Conservation (phyloP, 2,888 invertebrate species). For the Pandemis cinnamomeana region DNA sequence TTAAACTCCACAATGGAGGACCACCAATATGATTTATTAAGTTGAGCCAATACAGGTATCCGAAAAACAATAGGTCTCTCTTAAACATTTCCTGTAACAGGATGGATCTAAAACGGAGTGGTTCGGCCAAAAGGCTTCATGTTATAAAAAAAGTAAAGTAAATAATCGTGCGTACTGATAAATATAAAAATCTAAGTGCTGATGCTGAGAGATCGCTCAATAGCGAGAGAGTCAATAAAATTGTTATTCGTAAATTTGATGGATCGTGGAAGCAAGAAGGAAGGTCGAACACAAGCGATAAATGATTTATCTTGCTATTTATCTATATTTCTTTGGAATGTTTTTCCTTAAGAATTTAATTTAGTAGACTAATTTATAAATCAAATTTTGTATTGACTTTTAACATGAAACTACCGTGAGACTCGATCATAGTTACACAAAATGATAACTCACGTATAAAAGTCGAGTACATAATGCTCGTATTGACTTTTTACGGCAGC, state of each 20-base stretch:
- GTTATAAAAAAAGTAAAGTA: background rate
- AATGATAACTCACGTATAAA: too few species aligned
- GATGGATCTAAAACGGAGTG: too few species aligned
- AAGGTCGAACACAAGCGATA: background rate
- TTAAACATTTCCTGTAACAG: too few species aligned
- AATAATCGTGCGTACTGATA: background rate
- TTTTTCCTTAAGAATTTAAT: background rate
- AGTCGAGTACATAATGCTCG: too few species aligned
- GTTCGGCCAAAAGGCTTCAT: too few species aligned
- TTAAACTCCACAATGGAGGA: too few species aligned
- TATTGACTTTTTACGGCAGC: too few species aligned
- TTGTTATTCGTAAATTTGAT: conserved; percentile 5
- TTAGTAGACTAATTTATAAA: background rate
- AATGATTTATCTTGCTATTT: conserved; percentile 2
- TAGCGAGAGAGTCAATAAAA: conserved; percentile 2
- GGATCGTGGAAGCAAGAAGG: conserved; percentile 1
- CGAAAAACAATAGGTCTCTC: too few species aligned
- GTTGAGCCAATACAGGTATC: too few species aligned
- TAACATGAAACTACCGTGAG: too few species aligned
- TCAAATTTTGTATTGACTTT: background rate
- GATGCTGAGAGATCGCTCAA: background rate
- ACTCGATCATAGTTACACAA: too few species aligned
- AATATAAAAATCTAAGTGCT: background rate
- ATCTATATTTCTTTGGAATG: background rate
- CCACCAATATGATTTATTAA: too few species aligned